These are phyloP conservation scores for Corapipo altera DNA, from an alignment of 2,113 vertebrate species.

Conservation along the genomic window DNA sequence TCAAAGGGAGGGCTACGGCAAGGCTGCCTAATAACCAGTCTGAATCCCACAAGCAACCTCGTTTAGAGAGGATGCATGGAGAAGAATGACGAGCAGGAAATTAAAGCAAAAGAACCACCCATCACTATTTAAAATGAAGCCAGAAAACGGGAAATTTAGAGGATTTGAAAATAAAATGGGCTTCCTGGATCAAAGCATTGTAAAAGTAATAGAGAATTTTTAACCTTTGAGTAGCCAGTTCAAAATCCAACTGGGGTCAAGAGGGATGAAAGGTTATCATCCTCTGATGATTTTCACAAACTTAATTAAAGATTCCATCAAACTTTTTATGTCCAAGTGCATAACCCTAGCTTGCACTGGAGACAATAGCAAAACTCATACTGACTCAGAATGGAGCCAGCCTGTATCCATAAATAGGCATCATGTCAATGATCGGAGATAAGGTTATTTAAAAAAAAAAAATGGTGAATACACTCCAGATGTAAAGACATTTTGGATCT, in stretches of 20 bases:
- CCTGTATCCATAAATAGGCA: neutral
- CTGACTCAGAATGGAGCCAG: neutral
- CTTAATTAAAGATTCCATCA: slow-evolving; percentile 45
- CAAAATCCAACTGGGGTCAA: slow-evolving; percentile 49
- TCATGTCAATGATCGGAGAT: neutral
- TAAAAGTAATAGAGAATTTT: slow-evolving; percentile 18
- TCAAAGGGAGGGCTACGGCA: neutral
- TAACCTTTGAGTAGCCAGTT: slow-evolving; percentile 49
- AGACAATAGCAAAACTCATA: slow-evolving; percentile 2
- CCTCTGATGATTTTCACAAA: slow-evolving; percentile 37
- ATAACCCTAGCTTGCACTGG: neutral
- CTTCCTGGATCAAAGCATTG: slow-evolving; percentile 39
- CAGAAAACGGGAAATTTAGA: slow-evolving; percentile 44
- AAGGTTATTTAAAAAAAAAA: neutral
- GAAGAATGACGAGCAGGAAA: slow-evolving; percentile 18
- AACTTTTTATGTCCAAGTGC: slow-evolving; percentile 13
- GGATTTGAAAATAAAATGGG: slow-evolving; percentile 32
- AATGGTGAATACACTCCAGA: neutral
- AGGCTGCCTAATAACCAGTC: neutral
- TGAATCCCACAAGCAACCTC: neutral
- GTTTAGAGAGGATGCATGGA: neutral
- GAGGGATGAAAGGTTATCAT: slow-evolving; percentile 50
- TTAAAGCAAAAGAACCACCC: slow-evolving; percentile 2
- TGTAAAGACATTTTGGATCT: neutral
- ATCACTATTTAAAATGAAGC: slow-evolving; percentile 10